Evolutionary conservation across 2,888 invertebrate genomes (phyloP).

Genomic region (Calliopum simillimum): DNA sequence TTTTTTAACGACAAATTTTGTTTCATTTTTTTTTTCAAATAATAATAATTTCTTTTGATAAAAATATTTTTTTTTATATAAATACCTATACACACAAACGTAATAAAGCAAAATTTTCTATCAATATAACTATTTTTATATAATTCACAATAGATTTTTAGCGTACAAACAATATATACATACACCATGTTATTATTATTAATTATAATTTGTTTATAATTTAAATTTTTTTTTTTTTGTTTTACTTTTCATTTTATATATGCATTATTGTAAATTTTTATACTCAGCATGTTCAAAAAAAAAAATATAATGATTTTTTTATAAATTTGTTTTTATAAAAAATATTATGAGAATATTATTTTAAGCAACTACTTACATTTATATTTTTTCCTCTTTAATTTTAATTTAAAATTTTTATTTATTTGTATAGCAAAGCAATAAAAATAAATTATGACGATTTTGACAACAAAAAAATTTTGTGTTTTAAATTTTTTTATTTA

Average conservation of each 20-base stretch:
- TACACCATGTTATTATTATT: background rate
- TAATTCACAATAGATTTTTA: background rate
- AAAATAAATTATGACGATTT: conserved; percentile 16
- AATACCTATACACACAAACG: background rate
- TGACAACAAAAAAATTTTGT: background rate
- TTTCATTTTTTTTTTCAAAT: background rate
- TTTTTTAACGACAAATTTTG: background rate
- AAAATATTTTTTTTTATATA: background rate
- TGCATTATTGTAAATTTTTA: conserved; percentile 20
- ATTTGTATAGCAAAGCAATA: conserved; percentile 22
- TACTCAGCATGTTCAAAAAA: background rate
- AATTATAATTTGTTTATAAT: background rate
- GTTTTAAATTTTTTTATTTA: background rate
- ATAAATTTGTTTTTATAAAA: background rate
- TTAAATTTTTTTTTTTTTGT: background rate
- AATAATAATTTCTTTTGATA: background rate
- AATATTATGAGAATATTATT: background rate
- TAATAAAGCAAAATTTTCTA: background rate
- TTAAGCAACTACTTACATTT: too few species aligned
- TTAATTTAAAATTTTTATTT: conserved; percentile 10
- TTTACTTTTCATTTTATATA: background rate
- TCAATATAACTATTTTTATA: background rate
- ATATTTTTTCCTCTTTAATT: too few species aligned
- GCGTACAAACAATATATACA: background rate
- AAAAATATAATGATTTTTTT: too few species aligned